These are phyloP conservation scores for Ancistrus triradiatus DNA, from an alignment of 2,113 vertebrate genomes.

Conservation along the genomic window DNA sequence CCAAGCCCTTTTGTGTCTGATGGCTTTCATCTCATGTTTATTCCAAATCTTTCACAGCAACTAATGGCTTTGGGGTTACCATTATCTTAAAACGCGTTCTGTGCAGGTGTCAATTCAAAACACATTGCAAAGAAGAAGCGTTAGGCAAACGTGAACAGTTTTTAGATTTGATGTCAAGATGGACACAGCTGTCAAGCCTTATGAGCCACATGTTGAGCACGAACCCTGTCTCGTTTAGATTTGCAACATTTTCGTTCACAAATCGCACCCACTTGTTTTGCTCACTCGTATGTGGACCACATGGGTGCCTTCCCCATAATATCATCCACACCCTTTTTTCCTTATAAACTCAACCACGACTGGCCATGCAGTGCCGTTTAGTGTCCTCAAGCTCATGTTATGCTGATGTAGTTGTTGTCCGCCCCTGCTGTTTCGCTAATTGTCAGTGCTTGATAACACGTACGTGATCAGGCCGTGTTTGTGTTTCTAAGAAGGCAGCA, in stretches of 20 bases:
- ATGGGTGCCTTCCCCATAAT: conserved; percentile 1
- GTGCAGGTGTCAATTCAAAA: too few species aligned
- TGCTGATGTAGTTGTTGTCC: background rate
- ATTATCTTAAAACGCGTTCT: too few species aligned
- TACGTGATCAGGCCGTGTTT: conserved; percentile 4
- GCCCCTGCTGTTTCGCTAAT: conserved; percentile 9
- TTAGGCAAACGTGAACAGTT: too few species aligned
- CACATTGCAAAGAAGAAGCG: too few species aligned
- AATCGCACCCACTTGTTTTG: background rate
- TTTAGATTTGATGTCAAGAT: too few species aligned
- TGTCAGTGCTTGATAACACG: conserved; percentile 2
- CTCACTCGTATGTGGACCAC: conserved; percentile 20
- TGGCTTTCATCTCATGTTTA: background rate
- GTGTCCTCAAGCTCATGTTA: background rate
- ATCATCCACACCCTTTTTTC: conserved; percentile 2
- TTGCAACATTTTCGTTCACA: background rate
- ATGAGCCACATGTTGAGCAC: too few species aligned
- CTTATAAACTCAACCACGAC: background rate
- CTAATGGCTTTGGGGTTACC: background rate
- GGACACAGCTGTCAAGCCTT: too few species aligned
- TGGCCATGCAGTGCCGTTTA: background rate
- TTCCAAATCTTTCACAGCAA: too few species aligned
- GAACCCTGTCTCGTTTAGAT: background rate
- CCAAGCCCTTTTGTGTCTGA: conserved; percentile 1
- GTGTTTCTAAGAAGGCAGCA: too few species aligned